phyloP scores from a whole-genome alignment of 2,888 invertebrate genomes.

The Fragum whitleyi region DNA sequence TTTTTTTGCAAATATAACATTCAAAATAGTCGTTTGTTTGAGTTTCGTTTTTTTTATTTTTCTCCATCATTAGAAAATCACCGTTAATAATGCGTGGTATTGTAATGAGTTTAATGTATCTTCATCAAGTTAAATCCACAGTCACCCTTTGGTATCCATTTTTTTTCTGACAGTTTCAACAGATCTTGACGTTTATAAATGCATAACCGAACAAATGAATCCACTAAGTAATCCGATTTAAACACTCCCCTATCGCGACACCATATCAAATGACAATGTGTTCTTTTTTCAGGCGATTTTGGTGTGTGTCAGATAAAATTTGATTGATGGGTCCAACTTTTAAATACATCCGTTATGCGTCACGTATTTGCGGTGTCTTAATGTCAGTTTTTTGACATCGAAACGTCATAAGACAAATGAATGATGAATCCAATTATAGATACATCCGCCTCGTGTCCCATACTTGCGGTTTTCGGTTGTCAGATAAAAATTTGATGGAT shows the following conservation, averaged over 20 bases:
- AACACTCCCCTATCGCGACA: neutral
- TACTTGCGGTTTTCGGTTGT: neutral
- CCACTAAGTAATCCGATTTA: neutral
- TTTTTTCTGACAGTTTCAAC: neutral
- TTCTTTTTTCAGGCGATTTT: neutral
- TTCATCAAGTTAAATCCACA: neutral
- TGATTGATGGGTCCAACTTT: conserved; percentile 4
- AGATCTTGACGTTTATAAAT: neutral
- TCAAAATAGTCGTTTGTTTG: conserved; percentile 6
- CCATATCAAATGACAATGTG: neutral
- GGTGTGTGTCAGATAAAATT: conserved; percentile 23
- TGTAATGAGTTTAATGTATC: too few relatives aligned
- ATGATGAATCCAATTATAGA: neutral
- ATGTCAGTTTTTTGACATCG: neutral
- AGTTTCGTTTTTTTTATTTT: conserved; percentile 18
- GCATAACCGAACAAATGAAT: neutral
- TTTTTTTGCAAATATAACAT: neutral
- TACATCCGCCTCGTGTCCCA: neutral
- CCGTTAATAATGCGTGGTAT: too few relatives aligned
- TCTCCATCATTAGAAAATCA: conserved; percentile 6
- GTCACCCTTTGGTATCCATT: neutral
- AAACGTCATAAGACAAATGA: neutral
- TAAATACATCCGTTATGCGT: neutral
- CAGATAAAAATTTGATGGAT: too few relatives aligned
- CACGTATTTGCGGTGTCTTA: neutral